Evolutionary conservation across 2,113 vertebrate genomes (phyloP).

Genomic region (Muscicapa adusta): DNA sequence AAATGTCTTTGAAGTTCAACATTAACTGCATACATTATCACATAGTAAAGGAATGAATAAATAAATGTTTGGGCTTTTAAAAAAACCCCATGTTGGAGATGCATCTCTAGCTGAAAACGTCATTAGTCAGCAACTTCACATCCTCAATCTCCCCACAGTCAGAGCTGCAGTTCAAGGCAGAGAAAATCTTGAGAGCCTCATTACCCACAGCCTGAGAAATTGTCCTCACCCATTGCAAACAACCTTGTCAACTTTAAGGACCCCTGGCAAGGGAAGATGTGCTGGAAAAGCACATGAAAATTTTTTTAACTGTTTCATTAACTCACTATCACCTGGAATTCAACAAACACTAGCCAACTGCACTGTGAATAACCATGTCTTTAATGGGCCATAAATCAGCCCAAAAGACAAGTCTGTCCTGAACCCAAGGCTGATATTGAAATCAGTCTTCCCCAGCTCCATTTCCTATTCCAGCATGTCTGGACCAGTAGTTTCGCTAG

Average conservation of each 20-base stretch:
- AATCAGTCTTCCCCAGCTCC: neutral
- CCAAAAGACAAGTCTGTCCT: neutral
- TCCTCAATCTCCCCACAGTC: neutral
- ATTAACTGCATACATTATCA: constrained; percentile 24
- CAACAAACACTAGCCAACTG: neutral
- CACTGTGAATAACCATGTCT: neutral
- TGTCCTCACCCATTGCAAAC: rapidly evolving
- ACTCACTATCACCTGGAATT: neutral
- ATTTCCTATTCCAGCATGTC: neutral
- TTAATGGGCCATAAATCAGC: neutral
- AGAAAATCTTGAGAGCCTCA: neutral
- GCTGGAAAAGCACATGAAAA: neutral
- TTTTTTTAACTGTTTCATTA: neutral
- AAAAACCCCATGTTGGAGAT: neutral
- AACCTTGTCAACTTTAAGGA: neutral
- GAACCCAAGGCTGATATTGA: neutral
- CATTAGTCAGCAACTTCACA: neutral
- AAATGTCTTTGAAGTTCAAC: constrained; percentile 34
- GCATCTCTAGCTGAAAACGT: neutral
- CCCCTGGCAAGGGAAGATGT: neutral
- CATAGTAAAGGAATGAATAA: constrained; percentile 27
- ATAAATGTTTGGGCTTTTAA: neutral
- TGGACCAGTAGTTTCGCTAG: neutral
- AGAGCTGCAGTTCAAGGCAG: neutral
- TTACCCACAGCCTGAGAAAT: neutral